Evolutionary conservation across 2,113 vertebrate species (phyloP), one percentile per base, ranked within the genome.

Genomic region (Otis tarda): DNA sequence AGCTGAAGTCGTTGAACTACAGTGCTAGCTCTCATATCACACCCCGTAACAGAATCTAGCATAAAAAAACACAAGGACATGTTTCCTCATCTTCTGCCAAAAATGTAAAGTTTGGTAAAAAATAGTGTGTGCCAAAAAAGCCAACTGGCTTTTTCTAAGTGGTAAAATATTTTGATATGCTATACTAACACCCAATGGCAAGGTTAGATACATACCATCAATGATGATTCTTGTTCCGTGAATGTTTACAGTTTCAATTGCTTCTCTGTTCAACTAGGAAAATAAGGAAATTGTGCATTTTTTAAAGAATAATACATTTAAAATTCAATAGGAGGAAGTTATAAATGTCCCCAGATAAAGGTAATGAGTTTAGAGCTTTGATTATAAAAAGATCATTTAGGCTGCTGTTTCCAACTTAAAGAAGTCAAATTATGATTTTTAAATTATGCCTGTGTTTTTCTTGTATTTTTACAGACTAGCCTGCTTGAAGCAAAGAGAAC

Each of bases 231-330:
- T 98, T 63, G 99, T 99, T 94, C 99, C 99, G 12, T 98, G 96
- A 33, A 99, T 96, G 64, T 99, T 99, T 93, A 99, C 87, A 5
- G 98, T 98, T 95, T 99, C 99, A 92, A 99, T 98, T 87, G 98
- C 97, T 91, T 98, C 98, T 97, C 98, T 99, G 50, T 98, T 98
- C 93, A 99, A 75, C 99, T 99, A 97, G 84, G 91, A 96, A 91
- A 97, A 75, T 69, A 96, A 93, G 95, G 28, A 12, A 52, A 81
- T 28, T 6, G 11, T 75, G 31, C 19, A 23, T 60, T 71, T 84
- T 59, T 41, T 0, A 80, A 80, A 64, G 67, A 73, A 53, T 52
- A 74, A 75, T 35, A 52, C 7, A 19, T 60, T 50, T 49, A n/a
- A 13, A 64, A 8, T 82, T 84, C 43, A 84, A 20, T 37, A 79